Evolutionary conservation across 2,888 invertebrate species (phyloP).

Genomic region (Mythimna loreyi): DNA sequence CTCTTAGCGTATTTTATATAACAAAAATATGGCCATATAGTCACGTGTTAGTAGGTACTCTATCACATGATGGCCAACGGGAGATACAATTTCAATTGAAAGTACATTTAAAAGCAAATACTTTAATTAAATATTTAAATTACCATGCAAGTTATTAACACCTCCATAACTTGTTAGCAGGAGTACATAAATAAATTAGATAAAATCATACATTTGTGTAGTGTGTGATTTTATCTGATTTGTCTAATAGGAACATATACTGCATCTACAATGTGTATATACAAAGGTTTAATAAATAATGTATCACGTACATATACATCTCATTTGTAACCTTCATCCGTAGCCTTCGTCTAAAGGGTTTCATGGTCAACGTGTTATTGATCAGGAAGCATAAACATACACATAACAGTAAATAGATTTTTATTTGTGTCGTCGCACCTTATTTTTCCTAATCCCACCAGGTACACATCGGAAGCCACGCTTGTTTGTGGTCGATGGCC

Average conservation of each 20-base stretch:
- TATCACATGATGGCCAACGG: constrained; percentile 16
- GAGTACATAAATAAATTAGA: not conserved
- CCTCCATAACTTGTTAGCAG: not conserved
- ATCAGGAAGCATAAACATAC: constrained; percentile 5
- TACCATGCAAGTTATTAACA: not conserved
- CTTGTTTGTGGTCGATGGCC: not conserved
- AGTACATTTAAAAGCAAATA: not conserved
- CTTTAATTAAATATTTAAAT: constrained; percentile 6
- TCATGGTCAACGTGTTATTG: constrained; percentile 32
- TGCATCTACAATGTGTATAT: constrained; percentile 1
- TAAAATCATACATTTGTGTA: not conserved
- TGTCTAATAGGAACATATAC: not conserved
- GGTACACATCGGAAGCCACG: not conserved
- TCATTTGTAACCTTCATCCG: constrained; percentile 22
- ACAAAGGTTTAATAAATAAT: constrained; percentile 1
- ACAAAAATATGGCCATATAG: constrained; percentile 8
- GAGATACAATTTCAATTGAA: not conserved
- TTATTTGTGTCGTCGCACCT: not conserved
- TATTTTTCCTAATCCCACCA: not conserved
- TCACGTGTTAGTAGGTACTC: constrained; percentile 11
- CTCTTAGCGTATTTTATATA: constrained; percentile 35
- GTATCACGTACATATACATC: constrained; percentile 6
- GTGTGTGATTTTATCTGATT: not conserved
- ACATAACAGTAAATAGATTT: not conserved
- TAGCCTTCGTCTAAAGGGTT: constrained; percentile 15